Conservation (phyloP, 2,888 invertebrate genomes). For the Drosophila atripex region DNA sequence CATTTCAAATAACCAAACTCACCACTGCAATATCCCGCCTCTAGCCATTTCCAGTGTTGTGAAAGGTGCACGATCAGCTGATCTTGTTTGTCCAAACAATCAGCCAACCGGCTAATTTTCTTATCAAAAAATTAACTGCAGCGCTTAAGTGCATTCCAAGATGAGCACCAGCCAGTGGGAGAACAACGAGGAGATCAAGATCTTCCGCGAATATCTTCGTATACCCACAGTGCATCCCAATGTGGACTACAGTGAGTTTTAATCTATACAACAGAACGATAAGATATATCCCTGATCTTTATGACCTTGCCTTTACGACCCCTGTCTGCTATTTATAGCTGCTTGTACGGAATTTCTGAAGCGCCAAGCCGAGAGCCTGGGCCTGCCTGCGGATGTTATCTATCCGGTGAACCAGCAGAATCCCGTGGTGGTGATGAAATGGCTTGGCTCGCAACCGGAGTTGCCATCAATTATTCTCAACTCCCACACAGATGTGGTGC, state of each 20-base stretch:
- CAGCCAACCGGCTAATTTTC: slow-evolving; percentile 2
- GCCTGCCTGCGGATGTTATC: slow-evolving; percentile 87
- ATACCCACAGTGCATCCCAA: slow-evolving; percentile 95
- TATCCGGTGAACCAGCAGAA: slow-evolving; percentile 86
- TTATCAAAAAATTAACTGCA: background rate
- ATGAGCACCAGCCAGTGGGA: slow-evolving; percentile 82
- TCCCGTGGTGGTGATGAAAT: slow-evolving; percentile 92
- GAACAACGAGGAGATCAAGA: slow-evolving; percentile 87
- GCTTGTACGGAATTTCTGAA: slow-evolving; percentile 89
- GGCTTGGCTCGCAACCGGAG: slow-evolving; percentile 89
- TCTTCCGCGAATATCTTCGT: slow-evolving; percentile 92
- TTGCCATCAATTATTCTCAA: slow-evolving; percentile 92
- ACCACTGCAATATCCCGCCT: background rate
- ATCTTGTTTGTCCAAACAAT: slow-evolving; percentile 29
- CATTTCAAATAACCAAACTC: background rate
- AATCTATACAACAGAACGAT: slow-evolving; percentile 24
- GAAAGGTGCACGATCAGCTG: slow-evolving; percentile 59
- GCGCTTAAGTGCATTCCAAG: slow-evolving; percentile 11
- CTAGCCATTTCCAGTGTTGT: slow-evolving; percentile 60
- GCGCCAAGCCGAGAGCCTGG: slow-evolving; percentile 88
- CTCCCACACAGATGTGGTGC: slow-evolving; percentile 98
- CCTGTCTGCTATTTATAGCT: slow-evolving; percentile 56
- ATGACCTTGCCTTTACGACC: slow-evolving; percentile 19
- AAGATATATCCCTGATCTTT: slow-evolving; percentile 35
- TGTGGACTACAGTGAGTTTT: slow-evolving; percentile 91